A percentile compares a stretch with the other conserved stretches of the same genome.
These are phyloP conservation scores for Melanotaenia duboulayi DNA, from an alignment of 2,113 vertebrate species.

Conservation along the genomic window DNA sequence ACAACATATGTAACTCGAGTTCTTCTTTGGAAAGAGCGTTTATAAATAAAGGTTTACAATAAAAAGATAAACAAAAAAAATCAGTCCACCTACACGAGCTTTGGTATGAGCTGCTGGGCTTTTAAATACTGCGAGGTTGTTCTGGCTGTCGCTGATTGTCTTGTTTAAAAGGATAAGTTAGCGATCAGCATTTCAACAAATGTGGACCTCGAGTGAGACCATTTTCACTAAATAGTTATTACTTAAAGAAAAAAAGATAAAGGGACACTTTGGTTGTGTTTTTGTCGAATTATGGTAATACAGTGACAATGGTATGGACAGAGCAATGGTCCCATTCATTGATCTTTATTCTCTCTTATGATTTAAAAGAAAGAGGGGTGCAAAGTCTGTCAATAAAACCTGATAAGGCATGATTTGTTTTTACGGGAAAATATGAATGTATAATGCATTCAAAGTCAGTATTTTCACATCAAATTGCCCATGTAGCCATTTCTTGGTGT, in stretches of 20 bases:
- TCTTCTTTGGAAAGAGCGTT: background rate
- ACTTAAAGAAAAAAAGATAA: no score
- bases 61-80: background rate
- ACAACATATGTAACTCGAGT: no score
- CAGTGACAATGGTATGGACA: no score
- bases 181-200: background rate
- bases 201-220: no score
- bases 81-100: background rate
- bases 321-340: no score
- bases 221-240: no score
- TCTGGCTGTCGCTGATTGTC: constrained; percentile 56
- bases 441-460: constrained; percentile 1
- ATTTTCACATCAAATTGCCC: background rate
- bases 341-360: no score
- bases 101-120: constrained; percentile 60
- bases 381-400: background rate
- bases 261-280: no score
- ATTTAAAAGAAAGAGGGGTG: no score
- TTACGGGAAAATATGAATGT: background rate
- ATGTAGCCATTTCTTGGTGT: no score
- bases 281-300: no score
- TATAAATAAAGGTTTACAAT: fast-evolving
- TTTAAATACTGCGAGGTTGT: constrained; percentile 58
- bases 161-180: constrained; percentile 14
- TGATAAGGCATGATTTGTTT: background rate